A percentile compares a stretch with the other conserved stretches of the same genome.
phyloP scores from a whole-genome alignment of 2,888 invertebrate genomes.

The Polietes domitor region DNA sequence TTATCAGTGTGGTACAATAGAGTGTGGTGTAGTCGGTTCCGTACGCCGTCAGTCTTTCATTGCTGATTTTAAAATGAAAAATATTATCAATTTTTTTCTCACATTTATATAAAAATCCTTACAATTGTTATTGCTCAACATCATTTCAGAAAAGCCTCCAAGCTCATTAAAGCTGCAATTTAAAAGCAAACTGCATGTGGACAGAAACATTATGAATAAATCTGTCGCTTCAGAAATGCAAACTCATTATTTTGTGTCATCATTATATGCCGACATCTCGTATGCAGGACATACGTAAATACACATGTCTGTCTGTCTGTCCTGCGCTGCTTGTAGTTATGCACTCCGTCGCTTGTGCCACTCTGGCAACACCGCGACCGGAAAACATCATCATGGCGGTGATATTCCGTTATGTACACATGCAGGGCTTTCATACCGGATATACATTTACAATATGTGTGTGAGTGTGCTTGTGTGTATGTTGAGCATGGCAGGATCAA shows the following conservation, averaged over 20 bases:
- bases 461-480: conserved; percentile 11
- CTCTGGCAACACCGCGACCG: conserved; percentile 43
- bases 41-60: too few relatives aligned
- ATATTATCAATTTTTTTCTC: too few relatives aligned
- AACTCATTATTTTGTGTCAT: conserved; percentile 18
- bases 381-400: conserved; percentile 53
- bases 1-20: too few relatives aligned
- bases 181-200: conserved; percentile 8
- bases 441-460: conserved; percentile 31
- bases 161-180: conserved; percentile 28
- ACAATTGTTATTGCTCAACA: neutral
- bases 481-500: conserved; percentile 2
- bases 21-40: too few relatives aligned
- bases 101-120: too few relatives aligned
- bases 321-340: neutral
- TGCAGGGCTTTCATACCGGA: conserved; percentile 31
- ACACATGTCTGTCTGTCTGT: neutral
- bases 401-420: conserved; percentile 50
- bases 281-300: conserved; percentile 5
- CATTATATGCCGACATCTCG: conserved; percentile 9
- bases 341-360: neutral
- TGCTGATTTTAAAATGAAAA: too few relatives aligned
- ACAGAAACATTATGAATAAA: conserved; percentile 8
- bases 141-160: neutral
- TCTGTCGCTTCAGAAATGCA: neutral